phyloP scores from a whole-genome alignment of 1,140 invertebrate genomes.

The Drosophila ogumai region DNA sequence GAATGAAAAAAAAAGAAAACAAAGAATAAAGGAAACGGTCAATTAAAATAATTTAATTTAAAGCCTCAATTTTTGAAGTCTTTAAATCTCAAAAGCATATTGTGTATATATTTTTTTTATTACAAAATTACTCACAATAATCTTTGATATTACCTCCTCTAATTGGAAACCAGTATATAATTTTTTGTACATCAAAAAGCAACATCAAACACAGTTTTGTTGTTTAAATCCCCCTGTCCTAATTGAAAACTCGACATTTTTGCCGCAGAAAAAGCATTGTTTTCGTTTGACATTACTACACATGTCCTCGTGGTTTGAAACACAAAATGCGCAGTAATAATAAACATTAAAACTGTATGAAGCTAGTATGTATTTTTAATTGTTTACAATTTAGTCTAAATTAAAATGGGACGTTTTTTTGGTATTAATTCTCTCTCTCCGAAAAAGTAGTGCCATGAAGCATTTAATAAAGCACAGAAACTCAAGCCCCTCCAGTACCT shows the following conservation, averaged over 20 bases:
- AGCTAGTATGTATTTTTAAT: neutral
- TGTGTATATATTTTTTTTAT: neutral
- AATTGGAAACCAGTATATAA: neutral
- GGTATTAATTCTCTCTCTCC: too few species aligned
- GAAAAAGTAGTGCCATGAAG: conserved; percentile 52
- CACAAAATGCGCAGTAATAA: conserved; percentile 19
- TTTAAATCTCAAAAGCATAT: neutral
- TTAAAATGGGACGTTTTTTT: neutral
- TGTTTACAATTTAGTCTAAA: conserved; percentile 2
- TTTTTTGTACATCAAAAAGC: neutral
- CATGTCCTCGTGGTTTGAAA: neutral
- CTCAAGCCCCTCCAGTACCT: neutral
- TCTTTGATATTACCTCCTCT: neutral
- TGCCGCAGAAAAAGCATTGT: neutral
- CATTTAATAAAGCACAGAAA: conserved; percentile 59
- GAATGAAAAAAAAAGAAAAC: too few species aligned
- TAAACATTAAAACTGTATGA: conserved; percentile 3
- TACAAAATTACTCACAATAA: neutral
- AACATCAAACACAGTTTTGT: neutral
- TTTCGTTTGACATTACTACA: conserved; percentile 13
- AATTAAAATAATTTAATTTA: too few species aligned
- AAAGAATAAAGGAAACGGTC: too few species aligned
- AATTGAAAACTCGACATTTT: conserved; percentile 14
- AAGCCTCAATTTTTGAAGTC: neutral
- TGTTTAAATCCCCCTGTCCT: neutral